These are phyloP conservation scores for Apodemus sylvaticus DNA, from an alignment of 2,113 vertebrate species.

Conservation along the genomic window DNA sequence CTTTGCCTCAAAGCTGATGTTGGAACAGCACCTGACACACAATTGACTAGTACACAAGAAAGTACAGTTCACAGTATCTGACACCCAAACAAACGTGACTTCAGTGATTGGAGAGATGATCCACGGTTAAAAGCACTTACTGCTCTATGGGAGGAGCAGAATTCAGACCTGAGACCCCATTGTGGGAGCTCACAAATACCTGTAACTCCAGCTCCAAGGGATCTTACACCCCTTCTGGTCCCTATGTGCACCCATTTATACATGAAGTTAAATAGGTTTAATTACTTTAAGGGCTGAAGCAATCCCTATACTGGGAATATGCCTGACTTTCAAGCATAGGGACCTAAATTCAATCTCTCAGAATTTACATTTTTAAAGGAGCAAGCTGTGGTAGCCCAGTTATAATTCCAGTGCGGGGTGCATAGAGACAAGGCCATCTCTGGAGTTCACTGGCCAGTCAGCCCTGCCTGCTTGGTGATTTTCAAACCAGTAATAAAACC, in stretches of 20 bases:
- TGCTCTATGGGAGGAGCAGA: background rate
- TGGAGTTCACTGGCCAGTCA: background rate
- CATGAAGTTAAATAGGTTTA: background rate
- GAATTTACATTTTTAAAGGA: background rate
- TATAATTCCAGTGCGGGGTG: background rate
- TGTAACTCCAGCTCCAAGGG: background rate
- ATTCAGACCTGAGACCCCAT: background rate
- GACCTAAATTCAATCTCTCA: background rate
- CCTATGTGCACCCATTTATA: background rate
- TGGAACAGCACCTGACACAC: background rate
- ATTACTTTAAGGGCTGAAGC: background rate
- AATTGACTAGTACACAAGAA: no score
- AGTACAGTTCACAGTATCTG: background rate
- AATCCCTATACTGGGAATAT: background rate
- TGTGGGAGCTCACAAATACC: background rate
- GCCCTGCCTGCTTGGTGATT: background rate
- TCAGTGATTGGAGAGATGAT: background rate
- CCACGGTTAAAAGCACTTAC: background rate
- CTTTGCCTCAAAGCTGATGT: background rate
- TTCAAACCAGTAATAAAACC: background rate
- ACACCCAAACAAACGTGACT: background rate
- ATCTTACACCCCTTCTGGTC: background rate
- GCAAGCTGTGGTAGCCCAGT: background rate
- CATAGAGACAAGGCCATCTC: background rate
- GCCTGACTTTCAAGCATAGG: background rate